A percentile compares a stretch with the other conserved stretches of the same genome.
Evolutionary conservation across 53 echinoderm and acorn worm genomes (phyloP).

Genomic region (Stichopus horrens): DNA sequence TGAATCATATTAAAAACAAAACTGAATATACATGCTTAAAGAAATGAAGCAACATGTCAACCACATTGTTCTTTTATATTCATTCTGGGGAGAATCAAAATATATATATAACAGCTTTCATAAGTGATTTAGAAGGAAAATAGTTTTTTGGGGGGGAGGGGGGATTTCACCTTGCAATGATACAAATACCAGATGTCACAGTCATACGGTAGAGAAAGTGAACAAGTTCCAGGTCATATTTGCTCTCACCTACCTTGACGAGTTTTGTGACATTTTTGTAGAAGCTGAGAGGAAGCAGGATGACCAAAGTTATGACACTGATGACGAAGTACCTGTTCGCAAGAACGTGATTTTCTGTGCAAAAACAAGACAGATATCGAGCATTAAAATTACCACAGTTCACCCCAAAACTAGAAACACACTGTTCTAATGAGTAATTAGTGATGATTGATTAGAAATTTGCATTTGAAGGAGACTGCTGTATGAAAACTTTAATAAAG

Average conservation of each 20-base stretch:
- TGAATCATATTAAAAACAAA: too few species aligned
- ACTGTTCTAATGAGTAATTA: too few species aligned
- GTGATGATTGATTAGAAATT: too few species aligned
- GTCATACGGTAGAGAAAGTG: background rate
- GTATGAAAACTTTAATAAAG: too few species aligned
- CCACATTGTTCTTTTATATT: too few species aligned
- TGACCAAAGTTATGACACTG: slow-evolving; percentile 79
- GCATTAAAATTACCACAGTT: background rate
- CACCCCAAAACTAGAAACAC: too few species aligned
- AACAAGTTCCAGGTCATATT: background rate
- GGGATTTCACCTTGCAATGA: background rate
- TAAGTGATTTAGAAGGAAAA: too few species aligned
- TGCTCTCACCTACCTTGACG: slow-evolving; percentile 68
- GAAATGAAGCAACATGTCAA: too few species aligned
- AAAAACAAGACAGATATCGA: background rate
- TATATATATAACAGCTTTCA: too few species aligned
- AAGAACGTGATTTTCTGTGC: slow-evolving; percentile 74
- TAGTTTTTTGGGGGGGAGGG: background rate
- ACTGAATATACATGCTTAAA: too few species aligned
- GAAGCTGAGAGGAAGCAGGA: slow-evolving; percentile 81
- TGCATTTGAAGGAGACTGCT: too few species aligned
- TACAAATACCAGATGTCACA: background rate
- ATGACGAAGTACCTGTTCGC: slow-evolving; percentile 97
- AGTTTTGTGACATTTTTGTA: slow-evolving; percentile 93
- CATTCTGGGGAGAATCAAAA: too few species aligned